Conservation (phyloP, 2,113 vertebrate genomes). For the Xiphophorus couchianus region DNA sequence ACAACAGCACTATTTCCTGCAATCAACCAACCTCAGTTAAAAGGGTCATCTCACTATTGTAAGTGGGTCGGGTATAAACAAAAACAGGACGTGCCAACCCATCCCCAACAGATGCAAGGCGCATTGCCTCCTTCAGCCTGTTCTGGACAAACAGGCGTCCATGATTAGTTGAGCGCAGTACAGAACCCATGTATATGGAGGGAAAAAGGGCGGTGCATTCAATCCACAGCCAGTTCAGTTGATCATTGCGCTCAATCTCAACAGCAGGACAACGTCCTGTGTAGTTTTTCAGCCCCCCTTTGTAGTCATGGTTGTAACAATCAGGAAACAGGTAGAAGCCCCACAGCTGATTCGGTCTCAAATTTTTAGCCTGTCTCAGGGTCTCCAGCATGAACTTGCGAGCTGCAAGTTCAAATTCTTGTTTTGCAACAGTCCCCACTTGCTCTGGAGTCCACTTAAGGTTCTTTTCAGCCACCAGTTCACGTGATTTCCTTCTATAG, state of each 20-base stretch:
- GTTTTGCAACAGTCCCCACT: conserved; percentile 74
- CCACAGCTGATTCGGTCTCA: conserved; percentile 82
- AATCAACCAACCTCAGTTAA: conserved; percentile 77
- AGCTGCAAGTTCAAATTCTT: conserved; percentile 82
- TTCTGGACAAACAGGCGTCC: conserved; percentile 81
- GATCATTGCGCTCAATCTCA: conserved; percentile 79
- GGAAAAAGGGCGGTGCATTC: conserved; percentile 83
- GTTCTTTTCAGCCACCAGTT: conserved; percentile 72
- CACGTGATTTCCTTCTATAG: conserved; percentile 77
- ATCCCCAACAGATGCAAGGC: conserved; percentile 77
- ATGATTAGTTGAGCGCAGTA: conserved; percentile 63
- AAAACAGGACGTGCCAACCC: conserved; percentile 80
- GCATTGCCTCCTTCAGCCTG: conserved; percentile 79
- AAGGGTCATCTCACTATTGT: conserved; percentile 69
- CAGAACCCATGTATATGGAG: conserved; percentile 79
- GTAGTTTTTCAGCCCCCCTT: conserved; percentile 72
- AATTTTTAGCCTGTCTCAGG: conserved; percentile 74
- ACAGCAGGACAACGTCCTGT: conserved; percentile 79
- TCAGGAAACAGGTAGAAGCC: conserved; percentile 88
- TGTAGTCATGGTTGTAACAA: conserved; percentile 87
- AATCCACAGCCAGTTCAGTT: conserved; percentile 85
- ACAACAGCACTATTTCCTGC: neutral
- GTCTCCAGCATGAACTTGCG: conserved; percentile 81
- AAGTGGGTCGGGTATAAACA: conserved; percentile 82
- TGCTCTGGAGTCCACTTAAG: conserved; percentile 66